Base-by-base conservation (phyloP, 2,888 invertebrate species). In the Cyrtodaria siliqua region DNA sequence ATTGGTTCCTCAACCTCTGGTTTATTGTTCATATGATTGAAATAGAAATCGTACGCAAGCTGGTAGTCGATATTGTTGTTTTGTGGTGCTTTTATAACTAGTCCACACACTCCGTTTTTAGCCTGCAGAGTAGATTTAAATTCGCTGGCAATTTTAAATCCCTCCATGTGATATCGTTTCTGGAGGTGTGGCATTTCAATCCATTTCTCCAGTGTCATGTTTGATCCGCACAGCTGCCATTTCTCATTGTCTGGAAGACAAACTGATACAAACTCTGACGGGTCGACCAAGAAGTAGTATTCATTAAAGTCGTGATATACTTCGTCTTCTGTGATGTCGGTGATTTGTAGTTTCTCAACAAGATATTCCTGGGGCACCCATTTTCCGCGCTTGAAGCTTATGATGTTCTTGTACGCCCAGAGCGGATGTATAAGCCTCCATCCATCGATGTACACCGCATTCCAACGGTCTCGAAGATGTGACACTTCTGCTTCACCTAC, bases 341-440 rank as follows among this genome's bases (percentile, higher is more conserved):
- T 20, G 20, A 18, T 20, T 44, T 6, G 8, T 18, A 44, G 6
- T 6, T 44, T 44, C n/a, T 3, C 9, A 6, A 16, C 20, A 4
- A 18, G 44, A 6, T 16, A 6, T 16, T 44, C 44, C n/a, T 44
- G n/a, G 9, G 72, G 68, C 14, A 44, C 50, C 83, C 83, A 83
- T 18, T 61, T 70, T 9, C 83, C 81, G 16, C 52, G 50, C 50
- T 79, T 81, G 64, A 63, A 79, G 49, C 77, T 74, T 16, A 76
- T 68, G 44, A 83, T 60, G 16, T 56, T 70, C 47, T 79, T 83
- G 57, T 74, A 84, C 9, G 82, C 79, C 81, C 81, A 83, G 1
- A 81, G 64, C 2, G 81, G 79, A 40, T 84, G 82, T 6, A 84
- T 75, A 4, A 84, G 67, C 23, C 82, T 57, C 84, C 84, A 84